These are phyloP conservation scores for Nomia melanderi DNA, from an alignment of 1,140 invertebrate species.

Conservation along the genomic window DNA sequence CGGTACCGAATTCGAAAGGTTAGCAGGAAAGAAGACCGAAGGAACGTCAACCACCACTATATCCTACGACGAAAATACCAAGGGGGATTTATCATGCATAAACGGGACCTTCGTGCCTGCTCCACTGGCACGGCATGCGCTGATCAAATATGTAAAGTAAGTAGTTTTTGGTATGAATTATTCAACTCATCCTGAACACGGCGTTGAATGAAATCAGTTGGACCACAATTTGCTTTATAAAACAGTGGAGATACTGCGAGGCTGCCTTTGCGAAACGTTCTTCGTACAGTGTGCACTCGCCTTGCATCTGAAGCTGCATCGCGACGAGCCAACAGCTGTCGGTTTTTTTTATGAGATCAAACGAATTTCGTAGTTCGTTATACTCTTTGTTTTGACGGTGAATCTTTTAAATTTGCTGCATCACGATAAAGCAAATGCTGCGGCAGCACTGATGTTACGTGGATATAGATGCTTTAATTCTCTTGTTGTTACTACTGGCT, in stretches of 20 bases:
- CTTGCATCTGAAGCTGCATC: too few relatives aligned
- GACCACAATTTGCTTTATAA: slow-evolving; percentile 23
- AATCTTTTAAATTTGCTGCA: too few relatives aligned
- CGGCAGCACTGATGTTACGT: too few relatives aligned
- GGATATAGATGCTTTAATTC: too few relatives aligned
- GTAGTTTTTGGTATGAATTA: slow-evolving; percentile 66
- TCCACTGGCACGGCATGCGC: slow-evolving; percentile 73
- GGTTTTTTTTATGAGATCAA: too few relatives aligned
- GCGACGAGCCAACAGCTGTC: too few relatives aligned
- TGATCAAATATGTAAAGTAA: slow-evolving; percentile 81
- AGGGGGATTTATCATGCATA: slow-evolving; percentile 78
- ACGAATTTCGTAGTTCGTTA: too few relatives aligned
- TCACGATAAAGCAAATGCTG: too few relatives aligned
- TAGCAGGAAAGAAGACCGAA: slow-evolving; percentile 11
- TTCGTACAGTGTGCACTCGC: too few relatives aligned
- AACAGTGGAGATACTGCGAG: background rate
- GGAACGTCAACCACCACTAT: background rate
- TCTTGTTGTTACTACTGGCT: too few relatives aligned
- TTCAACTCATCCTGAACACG: slow-evolving; percentile 48
- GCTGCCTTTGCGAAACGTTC: too few relatives aligned
- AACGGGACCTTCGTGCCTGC: slow-evolving; percentile 79
- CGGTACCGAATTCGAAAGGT: slow-evolving; percentile 9
- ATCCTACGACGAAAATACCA: slow-evolving; percentile 48
- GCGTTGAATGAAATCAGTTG: background rate
- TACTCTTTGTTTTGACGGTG: too few relatives aligned